Evolutionary conservation across 1,140 invertebrate genomes (phyloP).

Genomic region (Drosophila rufa): DNA sequence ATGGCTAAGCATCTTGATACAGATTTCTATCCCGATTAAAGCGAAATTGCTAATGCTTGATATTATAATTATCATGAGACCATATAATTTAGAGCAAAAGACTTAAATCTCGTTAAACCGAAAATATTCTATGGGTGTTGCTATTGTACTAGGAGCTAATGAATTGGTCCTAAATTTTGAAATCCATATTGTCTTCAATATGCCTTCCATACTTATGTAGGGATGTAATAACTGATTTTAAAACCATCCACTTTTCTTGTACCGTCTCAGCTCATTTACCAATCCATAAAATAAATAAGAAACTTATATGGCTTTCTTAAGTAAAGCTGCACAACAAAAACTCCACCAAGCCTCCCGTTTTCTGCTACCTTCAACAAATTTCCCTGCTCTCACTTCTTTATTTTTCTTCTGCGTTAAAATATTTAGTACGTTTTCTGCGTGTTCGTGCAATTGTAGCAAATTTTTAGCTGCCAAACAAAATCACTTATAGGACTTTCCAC

Average conservation of each 20-base stretch:
- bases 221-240: no score
- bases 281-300: slow-evolving; percentile 24
- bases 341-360: neutral
- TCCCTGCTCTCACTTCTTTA: slow-evolving; percentile 21
- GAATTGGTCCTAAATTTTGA: no score
- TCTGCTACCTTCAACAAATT: neutral
- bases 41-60: neutral
- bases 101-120: no score
- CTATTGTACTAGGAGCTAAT: no score
- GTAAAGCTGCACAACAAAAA: slow-evolving; percentile 12
- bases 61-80: no score
- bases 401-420: slow-evolving; percentile 62
- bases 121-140: no score
- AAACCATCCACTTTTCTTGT: neutral
- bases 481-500: slow-evolving; percentile 54
- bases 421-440: slow-evolving; percentile 76
- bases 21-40: neutral
- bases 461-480: slow-evolving; percentile 55
- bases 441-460: slow-evolving; percentile 62
- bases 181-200: no score
- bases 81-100: no score
- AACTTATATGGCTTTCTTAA: slow-evolving; percentile 50
- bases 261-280: slow-evolving; percentile 1
- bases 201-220: no score
- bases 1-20: neutral